A percentile compares a stretch with the other conserved stretches of the same genome.
Conservation (phyloP, 2,113 vertebrate genomes). For the Stegastes partitus region DNA sequence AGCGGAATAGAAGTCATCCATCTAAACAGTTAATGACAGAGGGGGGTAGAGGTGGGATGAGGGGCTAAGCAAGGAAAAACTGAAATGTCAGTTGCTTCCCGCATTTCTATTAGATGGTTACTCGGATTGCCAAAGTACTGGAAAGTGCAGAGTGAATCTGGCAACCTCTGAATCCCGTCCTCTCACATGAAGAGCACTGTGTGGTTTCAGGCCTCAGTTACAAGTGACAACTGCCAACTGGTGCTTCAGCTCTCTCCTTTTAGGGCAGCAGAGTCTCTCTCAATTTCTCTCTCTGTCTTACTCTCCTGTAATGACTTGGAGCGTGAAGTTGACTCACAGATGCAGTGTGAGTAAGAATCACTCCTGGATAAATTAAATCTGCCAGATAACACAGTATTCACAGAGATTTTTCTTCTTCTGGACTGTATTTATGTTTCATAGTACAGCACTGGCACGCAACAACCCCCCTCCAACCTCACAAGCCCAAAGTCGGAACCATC, state of each 20-base stretch:
- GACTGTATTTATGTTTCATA: constrained; percentile 43
- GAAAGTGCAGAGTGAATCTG: constrained; percentile 70
- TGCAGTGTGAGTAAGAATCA: constrained; percentile 46
- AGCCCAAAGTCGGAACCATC: constrained; percentile 31
- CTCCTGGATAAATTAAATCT: background rate
- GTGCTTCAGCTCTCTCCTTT: constrained; percentile 61
- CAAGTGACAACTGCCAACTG: constrained; percentile 68
- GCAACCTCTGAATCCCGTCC: constrained; percentile 53
- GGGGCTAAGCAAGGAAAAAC: constrained; percentile 64
- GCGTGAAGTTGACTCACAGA: constrained; percentile 26
- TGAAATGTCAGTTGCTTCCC: constrained; percentile 73
- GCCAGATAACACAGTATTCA: constrained; percentile 27
- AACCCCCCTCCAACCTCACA: background rate
- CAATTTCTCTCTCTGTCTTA: background rate
- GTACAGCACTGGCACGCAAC: constrained; percentile 37
- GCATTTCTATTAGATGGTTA: constrained; percentile 70
- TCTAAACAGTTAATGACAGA: constrained; percentile 65
- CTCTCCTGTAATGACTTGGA: constrained; percentile 41
- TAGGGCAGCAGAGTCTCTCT: constrained; percentile 44
- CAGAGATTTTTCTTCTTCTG: background rate
- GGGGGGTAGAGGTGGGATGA: constrained; percentile 4
- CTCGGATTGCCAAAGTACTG: constrained; percentile 58
- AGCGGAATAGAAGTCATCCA: constrained; percentile 56
- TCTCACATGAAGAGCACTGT: constrained; percentile 62
- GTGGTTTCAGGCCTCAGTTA: constrained; percentile 65